Evolutionary conservation across 2,113 vertebrate species (phyloP), one percentile per base, ranked within the genome.

Genomic region (Cygnus buccinator): DNA sequence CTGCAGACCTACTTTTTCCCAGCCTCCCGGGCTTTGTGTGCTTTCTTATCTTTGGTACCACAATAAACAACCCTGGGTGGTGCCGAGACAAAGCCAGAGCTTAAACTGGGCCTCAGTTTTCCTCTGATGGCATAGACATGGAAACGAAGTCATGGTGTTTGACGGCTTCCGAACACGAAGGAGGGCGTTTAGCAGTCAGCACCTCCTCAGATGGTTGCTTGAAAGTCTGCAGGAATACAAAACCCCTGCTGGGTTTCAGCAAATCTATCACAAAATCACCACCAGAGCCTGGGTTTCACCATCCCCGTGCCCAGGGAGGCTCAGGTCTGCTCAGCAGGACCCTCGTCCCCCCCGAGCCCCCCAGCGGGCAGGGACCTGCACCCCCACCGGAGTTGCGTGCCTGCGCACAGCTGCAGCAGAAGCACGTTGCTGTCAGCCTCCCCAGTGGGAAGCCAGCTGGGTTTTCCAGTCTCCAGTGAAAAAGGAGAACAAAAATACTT

Each of bases 11-110:
- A 66, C 7, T n/a, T 39, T 48, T 65, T 71, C 41, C 61, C 78
- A 59, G 66, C 61, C 17, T 70, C 44, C 6, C 6, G 76, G 67
- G 54, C 72, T 59, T 3, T 3, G 58, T 72, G 76, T 50, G 20
- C 84, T 70, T 65, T 37, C 19, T 3, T 12, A 1, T 17, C 29
- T 19, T 2, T 31, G 6, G 54, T 50, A 39, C 14, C 68, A 31
- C 43, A 4, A 1, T 7, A 10, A 84, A 41, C 65, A 89, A 3
- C 77, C 10, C 59, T 20, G 70, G 20, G 3, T 46, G 62, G 14
- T 29, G 72, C 15, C 0, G 1, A 9, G n/a, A 12, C 37, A 81
- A 17, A 46, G 50, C 21, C 65, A 22, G 43, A 23, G 37, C 18
- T 67, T 5, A 13, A 25, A 10, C 7, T 5, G 16, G n/a, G 22